Evolutionary conservation across 1,140 invertebrate genomes (phyloP).

Genomic region (Melitaea cinxia): DNA sequence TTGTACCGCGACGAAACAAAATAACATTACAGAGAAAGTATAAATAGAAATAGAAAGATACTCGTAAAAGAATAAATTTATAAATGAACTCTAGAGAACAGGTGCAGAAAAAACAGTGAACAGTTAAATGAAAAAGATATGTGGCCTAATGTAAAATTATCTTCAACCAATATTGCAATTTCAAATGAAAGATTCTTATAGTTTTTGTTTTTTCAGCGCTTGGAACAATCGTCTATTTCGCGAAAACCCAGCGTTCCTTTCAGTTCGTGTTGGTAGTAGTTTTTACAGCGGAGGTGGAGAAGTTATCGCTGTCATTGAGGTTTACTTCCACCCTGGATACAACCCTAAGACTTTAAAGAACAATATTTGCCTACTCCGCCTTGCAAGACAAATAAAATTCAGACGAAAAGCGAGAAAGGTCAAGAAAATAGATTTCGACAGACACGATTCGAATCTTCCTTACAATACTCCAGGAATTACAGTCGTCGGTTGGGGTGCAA

Average conservation of each 20-base stretch:
- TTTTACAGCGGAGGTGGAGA: constrained; percentile 58
- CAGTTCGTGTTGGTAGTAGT: constrained; percentile 58
- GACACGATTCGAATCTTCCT: constrained; percentile 37
- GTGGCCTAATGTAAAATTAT: too few relatives aligned
- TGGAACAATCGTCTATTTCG: constrained; percentile 69
- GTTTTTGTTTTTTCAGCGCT: constrained; percentile 46
- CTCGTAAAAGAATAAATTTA: too few relatives aligned
- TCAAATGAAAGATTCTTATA: not conserved
- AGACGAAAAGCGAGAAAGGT: constrained; percentile 37
- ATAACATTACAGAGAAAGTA: too few relatives aligned
- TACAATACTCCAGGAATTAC: constrained; percentile 52
- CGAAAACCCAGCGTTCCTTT: constrained; percentile 66
- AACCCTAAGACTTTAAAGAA: constrained; percentile 56
- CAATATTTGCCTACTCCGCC: constrained; percentile 54
- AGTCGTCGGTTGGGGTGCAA: constrained; percentile 69
- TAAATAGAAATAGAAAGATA: too few relatives aligned
- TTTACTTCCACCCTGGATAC: constrained; percentile 64
- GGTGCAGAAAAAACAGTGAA: too few relatives aligned
- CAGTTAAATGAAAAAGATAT: too few relatives aligned
- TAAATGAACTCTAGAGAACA: too few relatives aligned
- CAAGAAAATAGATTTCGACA: constrained; percentile 66
- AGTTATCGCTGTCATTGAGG: constrained; percentile 51
- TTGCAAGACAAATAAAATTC: constrained; percentile 48
- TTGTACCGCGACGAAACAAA: too few relatives aligned
- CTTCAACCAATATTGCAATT: too few relatives aligned